These are phyloP conservation scores for Aphelinus certus DNA, from an alignment of 1,140 invertebrate species.

Conservation along the genomic window DNA sequence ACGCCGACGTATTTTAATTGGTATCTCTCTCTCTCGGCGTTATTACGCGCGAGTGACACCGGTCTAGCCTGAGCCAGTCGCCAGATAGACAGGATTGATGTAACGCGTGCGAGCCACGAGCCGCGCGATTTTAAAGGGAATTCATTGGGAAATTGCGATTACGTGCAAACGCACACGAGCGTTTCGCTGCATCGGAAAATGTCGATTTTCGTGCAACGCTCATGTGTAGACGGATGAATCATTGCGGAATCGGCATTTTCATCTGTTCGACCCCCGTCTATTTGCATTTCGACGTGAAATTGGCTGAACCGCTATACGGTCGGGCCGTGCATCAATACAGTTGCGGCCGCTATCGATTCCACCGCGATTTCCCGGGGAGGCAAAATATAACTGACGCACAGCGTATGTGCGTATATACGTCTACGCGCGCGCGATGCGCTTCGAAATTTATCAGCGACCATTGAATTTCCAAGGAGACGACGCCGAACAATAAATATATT, in stretches of 20 bases:
- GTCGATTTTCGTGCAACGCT: too few relatives aligned
- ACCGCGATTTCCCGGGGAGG: background rate
- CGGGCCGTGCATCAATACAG: conserved; percentile 4
- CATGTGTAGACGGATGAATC: background rate
- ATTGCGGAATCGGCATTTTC: conserved; percentile 18
- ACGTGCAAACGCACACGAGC: background rate
- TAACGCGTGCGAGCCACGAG: background rate
- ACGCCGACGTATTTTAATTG: conserved; percentile 23
- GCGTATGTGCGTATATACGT: background rate
- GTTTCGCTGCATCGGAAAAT: background rate
- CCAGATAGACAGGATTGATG: background rate
- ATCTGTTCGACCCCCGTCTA: background rate
- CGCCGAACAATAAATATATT: too few relatives aligned
- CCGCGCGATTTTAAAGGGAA: conserved; percentile 8
- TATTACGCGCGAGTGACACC: conserved; percentile 27
- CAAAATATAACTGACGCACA: background rate
- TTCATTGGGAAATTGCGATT: conserved; percentile 31
- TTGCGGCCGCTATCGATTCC: background rate
- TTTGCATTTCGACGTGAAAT: background rate
- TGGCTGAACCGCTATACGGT: background rate
- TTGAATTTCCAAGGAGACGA: too few relatives aligned
- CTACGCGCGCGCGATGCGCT: too few relatives aligned
- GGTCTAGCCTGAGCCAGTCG: background rate
- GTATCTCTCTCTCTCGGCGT: conserved; percentile 4
- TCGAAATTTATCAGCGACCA: too few relatives aligned